Conservation (phyloP, 2,888 invertebrate genomes). For the Metopia argyrocephala region DNA sequence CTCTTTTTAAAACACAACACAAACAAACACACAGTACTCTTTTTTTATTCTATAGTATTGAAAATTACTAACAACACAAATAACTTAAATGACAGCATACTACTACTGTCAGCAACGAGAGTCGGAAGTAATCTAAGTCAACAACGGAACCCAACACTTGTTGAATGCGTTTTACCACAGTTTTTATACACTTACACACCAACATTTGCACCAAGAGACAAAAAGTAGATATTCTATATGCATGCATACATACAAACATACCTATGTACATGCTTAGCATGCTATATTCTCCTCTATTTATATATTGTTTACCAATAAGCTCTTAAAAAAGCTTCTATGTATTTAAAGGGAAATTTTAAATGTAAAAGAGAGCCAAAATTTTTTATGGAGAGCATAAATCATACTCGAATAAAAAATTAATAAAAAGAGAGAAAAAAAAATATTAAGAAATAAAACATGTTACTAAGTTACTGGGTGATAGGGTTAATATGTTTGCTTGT, state of each 20-base stretch:
- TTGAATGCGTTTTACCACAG: constrained; percentile 53
- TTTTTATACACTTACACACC: not conserved
- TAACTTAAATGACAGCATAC: constrained; percentile 4
- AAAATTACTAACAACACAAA: not conserved
- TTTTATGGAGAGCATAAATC: not conserved
- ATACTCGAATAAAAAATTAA: constrained; percentile 9
- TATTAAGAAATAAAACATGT: not conserved
- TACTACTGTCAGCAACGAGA: constrained; percentile 47
- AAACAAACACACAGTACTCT: not conserved
- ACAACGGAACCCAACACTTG: constrained; percentile 55
- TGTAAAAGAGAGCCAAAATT: constrained; percentile 23
- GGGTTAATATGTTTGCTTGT: constrained; percentile 24
- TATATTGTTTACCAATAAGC: not conserved
- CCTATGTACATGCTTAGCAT: not conserved
- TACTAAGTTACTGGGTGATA: constrained; percentile 53
- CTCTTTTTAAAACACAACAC: not conserved
- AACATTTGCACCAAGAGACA: not conserved
- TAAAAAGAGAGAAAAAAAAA: constrained; percentile 12
- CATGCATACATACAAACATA: not conserved
- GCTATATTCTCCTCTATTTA: not conserved
- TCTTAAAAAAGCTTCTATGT: constrained; percentile 28
- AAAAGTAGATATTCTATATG: not conserved
- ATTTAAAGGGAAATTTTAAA: constrained; percentile 33
- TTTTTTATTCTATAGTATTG: not conserved
- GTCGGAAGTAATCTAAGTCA: constrained; percentile 58